These are phyloP conservation scores for Sebastes taczanowskii DNA, from an alignment of 2,797 vertebrate genomes.

Conservation along the genomic window DNA sequence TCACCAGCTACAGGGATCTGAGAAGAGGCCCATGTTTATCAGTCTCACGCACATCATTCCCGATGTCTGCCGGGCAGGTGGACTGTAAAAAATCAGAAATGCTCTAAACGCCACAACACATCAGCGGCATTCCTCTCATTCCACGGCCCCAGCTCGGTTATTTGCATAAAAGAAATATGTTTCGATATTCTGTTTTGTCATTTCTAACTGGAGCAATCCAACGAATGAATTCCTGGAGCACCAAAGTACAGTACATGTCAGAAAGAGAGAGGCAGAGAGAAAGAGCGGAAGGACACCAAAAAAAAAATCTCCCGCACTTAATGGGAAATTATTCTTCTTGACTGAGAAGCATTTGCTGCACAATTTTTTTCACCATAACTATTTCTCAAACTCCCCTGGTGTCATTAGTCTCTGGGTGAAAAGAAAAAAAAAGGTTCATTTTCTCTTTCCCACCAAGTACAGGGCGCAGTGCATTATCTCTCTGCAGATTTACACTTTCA, in stretches of 20 bases:
- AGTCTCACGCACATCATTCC: constrained; percentile 23
- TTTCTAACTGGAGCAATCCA: constrained; percentile 73
- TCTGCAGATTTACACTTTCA: constrained; percentile 65
- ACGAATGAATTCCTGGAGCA: constrained; percentile 61
- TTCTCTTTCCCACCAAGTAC: constrained; percentile 49
- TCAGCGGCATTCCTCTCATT: constrained; percentile 47
- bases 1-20: not conserved
- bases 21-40: constrained; percentile 17
- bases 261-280: constrained; percentile 39
- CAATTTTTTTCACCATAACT: constrained; percentile 52
- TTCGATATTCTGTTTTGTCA: constrained; percentile 72
- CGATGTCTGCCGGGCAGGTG: constrained; percentile 26
- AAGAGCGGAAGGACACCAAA: constrained; percentile 6
- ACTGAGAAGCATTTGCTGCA: constrained; percentile 57
- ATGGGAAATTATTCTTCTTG: constrained; percentile 66
- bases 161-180: constrained; percentile 62
- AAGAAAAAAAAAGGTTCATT: constrained; percentile 52
- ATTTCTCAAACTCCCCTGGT: constrained; percentile 64
- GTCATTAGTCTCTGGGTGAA: constrained; percentile 68
- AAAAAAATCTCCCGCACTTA: constrained; percentile 44
- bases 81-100: constrained; percentile 58
- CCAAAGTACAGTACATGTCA: constrained; percentile 54
- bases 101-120: constrained; percentile 39
- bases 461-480: constrained; percentile 53
- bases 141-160: constrained; percentile 28